These are phyloP conservation scores for Eustalomyia histrio DNA, from an alignment of 2,888 invertebrate genomes.

Conservation along the genomic window DNA sequence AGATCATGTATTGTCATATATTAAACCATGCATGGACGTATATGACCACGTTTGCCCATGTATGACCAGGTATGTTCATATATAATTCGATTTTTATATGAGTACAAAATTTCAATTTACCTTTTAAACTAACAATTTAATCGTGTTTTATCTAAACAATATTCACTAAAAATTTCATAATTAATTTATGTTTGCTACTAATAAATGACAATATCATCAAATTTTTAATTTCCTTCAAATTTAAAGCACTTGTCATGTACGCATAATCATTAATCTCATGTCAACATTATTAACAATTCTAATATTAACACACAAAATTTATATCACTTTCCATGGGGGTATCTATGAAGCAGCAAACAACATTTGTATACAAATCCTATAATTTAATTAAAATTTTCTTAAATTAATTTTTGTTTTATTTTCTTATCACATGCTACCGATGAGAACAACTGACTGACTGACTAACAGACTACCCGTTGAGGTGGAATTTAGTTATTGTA, in stretches of 20 bases:
- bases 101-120: no score
- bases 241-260: background rate
- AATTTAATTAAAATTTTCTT: slow-evolving; percentile 35
- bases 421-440: slow-evolving; percentile 14
- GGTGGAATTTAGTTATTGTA: slow-evolving; percentile 7
- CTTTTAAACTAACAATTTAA: background rate
- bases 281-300: slow-evolving; percentile 3
- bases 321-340: background rate
- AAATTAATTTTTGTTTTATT: slow-evolving; percentile 6
- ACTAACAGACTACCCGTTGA: background rate
- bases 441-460: background rate
- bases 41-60: no score
- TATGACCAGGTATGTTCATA: no score
- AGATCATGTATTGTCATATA: no score
- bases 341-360: background rate
- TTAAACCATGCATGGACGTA: no score
- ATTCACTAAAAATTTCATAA: background rate
- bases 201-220: background rate
- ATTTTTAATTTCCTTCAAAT: background rate
- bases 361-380: slow-evolving; percentile 18
- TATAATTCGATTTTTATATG: no score
- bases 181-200: background rate
- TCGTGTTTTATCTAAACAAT: background rate
- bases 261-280: background rate
- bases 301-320: background rate